These are phyloP conservation scores for Synanthedon vespiformis DNA, from an alignment of 2,888 invertebrate species.

Conservation along the genomic window DNA sequence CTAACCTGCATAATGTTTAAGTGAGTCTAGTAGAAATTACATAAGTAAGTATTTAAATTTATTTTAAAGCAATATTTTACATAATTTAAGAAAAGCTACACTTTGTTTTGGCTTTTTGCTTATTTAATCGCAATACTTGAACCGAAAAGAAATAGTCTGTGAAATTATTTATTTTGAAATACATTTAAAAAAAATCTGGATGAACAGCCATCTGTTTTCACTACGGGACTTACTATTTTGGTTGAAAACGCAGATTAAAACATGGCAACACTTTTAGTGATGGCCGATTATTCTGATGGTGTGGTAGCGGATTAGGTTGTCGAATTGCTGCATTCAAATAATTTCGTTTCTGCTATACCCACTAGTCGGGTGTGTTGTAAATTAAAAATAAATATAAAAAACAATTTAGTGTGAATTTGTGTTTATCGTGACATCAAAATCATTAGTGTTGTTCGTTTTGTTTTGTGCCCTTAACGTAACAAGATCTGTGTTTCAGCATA, in stretches of 20 bases:
- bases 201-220: background rate
- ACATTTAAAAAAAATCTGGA: too few relatives aligned
- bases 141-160: too few relatives aligned
- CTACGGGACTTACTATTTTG: background rate
- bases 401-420: constrained; percentile 40
- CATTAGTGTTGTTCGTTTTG: constrained; percentile 41
- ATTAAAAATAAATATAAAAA: constrained; percentile 17
- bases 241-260: background rate
- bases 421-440: constrained; percentile 39
- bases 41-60: too few relatives aligned
- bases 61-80: too few relatives aligned
- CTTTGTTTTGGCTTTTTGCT: too few relatives aligned
- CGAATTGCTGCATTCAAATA: constrained; percentile 52
- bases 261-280: constrained; percentile 50
- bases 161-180: too few relatives aligned
- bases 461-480: constrained; percentile 61
- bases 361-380: constrained; percentile 41
- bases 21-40: too few relatives aligned
- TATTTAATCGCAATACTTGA: too few relatives aligned
- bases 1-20: too few relatives aligned
- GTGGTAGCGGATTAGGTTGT: constrained; percentile 41
- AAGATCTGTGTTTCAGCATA: constrained; percentile 57
- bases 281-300: constrained; percentile 61
- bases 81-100: too few relatives aligned
- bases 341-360: constrained; percentile 45